phyloP scores from a whole-genome alignment of 2,888 invertebrate genomes.

The Celastrina argiolus region DNA sequence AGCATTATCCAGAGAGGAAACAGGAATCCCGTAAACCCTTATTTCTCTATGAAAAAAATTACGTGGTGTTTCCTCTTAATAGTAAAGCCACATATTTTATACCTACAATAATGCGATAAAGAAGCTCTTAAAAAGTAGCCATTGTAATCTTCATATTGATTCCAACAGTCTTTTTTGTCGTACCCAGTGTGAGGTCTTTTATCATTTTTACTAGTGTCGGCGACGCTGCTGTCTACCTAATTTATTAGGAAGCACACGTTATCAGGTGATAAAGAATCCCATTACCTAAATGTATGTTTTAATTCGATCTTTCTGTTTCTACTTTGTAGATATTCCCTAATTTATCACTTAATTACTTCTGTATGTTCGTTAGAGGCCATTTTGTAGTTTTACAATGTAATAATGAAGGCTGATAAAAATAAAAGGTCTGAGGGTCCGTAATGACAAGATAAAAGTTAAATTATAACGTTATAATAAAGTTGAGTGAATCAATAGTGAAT shows the following conservation, averaged over 20 bases:
- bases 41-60: too few species aligned
- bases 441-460: not conserved
- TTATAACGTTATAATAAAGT: too few species aligned
- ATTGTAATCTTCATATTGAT: constrained; percentile 2
- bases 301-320: not conserved
- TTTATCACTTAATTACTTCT: not conserved
- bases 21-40: too few species aligned
- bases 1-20: too few species aligned
- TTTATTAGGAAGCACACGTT: constrained; percentile 9
- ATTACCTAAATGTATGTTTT: constrained; percentile 14
- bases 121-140: not conserved
- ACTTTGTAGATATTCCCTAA: not conserved
- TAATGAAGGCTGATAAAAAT: not conserved
- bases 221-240: not conserved
- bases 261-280: constrained; percentile 13
- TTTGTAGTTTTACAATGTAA: not conserved
- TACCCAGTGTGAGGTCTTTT: constrained; percentile 11
- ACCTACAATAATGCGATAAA: not conserved
- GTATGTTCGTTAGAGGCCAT: not conserved
- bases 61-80: too few species aligned
- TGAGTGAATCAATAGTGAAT: too few species aligned
- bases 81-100: too few species aligned
- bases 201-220: constrained; percentile 12
- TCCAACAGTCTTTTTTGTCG: not conserved
- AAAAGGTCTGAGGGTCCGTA: not conserved